These are phyloP conservation scores for Petrosia ficiformis DNA, from an alignment of 37 sponge, comb jelly and placozoan genomes.

Conservation along the genomic window DNA sequence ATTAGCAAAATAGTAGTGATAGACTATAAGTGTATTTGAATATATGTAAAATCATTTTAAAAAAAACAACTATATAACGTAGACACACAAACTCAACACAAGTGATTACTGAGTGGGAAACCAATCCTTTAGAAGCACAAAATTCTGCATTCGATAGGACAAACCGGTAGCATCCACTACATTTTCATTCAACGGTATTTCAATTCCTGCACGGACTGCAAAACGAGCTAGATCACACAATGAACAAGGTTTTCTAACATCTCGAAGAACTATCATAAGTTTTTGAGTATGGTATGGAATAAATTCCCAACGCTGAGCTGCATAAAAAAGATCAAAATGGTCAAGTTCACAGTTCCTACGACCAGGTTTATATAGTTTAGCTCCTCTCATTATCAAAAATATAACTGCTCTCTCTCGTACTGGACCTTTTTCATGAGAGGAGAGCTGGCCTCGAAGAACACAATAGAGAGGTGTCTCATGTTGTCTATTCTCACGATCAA, in stretches of 20 bases:
- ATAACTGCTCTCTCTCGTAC: constrained; percentile 52
- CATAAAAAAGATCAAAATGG: constrained; percentile 25
- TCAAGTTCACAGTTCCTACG: constrained; percentile 43
- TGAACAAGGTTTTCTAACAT: constrained; percentile 17
- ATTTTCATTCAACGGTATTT: constrained; percentile 24
- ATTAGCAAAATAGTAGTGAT: no score
- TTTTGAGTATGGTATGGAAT: constrained; percentile 59
- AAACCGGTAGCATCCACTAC: constrained; percentile 20
- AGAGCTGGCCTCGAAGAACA: constrained; percentile 47
- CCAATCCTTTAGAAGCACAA: constrained; percentile 52
- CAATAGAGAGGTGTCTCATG: constrained; percentile 73
- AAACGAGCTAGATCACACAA: constrained; percentile 21
- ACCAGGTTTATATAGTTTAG: constrained; percentile 44
- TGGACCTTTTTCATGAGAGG: constrained; percentile 28
- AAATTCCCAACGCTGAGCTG: constrained; percentile 59
- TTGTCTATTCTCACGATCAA: constrained; percentile 41
- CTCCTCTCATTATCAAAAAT: constrained; percentile 35
- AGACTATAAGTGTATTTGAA: no score
- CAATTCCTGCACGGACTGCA: constrained; percentile 28
- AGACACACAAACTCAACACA: no score
- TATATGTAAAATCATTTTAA: no score
- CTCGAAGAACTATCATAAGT: constrained; percentile 48
- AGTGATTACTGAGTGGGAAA: constrained; percentile 23
- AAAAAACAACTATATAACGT: no score
- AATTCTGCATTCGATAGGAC: constrained; percentile 45